A percentile compares a stretch with the other conserved stretches of the same genome.
Evolutionary conservation across 2,113 vertebrate genomes (phyloP).

Genomic region (Dryoscopus gambensis): DNA sequence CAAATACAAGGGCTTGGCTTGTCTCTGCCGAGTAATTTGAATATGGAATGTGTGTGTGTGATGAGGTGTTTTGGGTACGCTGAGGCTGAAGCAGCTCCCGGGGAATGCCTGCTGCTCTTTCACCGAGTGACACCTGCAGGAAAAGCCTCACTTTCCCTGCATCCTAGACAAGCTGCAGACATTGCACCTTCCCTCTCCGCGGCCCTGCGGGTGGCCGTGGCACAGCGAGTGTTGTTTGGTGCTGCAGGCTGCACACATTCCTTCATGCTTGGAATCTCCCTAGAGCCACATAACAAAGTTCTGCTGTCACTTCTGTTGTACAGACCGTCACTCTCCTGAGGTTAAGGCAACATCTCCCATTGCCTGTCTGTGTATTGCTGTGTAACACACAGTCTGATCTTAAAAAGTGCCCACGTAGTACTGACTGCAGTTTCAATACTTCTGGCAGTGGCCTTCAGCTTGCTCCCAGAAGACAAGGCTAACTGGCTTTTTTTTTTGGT

Average conservation of each 20-base stretch:
- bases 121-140: background rate
- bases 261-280: background rate
- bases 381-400: background rate
- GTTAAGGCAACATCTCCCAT: background rate
- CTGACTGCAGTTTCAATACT: background rate
- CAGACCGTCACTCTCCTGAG: background rate
- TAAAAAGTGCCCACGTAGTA: background rate
- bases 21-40: background rate
- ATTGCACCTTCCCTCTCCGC: background rate
- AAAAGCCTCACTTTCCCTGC: background rate
- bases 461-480: background rate
- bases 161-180: background rate
- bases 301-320: background rate
- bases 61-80: background rate
- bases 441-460: background rate
- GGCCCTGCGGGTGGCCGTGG: background rate
- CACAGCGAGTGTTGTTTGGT: fast-evolving
- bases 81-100: fast-evolving
- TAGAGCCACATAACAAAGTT: background rate
- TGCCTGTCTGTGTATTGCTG: background rate
- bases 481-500: background rate
- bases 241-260: background rate
- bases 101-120: background rate
- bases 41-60: background rate
- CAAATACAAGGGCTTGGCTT: background rate